Base-by-base conservation (phyloP, 2,888 invertebrate species). In the Protodeltote pygarga region DNA sequence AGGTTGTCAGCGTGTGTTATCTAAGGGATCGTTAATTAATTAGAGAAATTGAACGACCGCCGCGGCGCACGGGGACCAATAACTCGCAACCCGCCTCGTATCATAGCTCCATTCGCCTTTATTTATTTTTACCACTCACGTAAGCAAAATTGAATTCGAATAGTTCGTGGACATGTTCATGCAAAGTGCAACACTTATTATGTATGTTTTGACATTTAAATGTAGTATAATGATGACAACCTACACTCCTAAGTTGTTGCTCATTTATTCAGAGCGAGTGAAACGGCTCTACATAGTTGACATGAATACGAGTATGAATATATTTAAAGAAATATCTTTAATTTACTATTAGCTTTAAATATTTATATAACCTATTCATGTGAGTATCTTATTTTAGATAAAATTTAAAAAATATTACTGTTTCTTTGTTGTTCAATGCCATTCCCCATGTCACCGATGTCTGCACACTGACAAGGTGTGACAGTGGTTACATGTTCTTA, bases 11-110 rank as follows among this genome's bases (percentile, higher is more conserved):
- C 86, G 86, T 75, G 82, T 81, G 85, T 91, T 91, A 91, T 91
- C 91, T 90, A 86, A 78, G 75, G 84, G 87, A 92, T 92, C 92
- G 89, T 88, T 91, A 91, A 91, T 91, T 92, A 92, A 92, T 92
- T 92, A 92, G 91, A 91, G 91, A 91, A 90, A 91, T 92, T 92
- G 91, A 90, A 86, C 88, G 88, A 84, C 85, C 84, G 83, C 84
- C 79, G 82, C 83, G 80, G 83, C 77, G 88, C 79, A 79, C 81
- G 73, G 92, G 92, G 92, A 90, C 87, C 89, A 82, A 91, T 92
- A 92, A 91, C 91, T 92, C 89, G 90, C 89, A 83, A 85, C 87
- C 83, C 85, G 81, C 82, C 87, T 87, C 87, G 88, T 92, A 91
- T 91, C 90, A 92, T 91, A 90, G 86, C 88, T 86, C 81, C 79